Percentiles rank a stretch among this genome's conserved stretches.
Evolutionary conservation across 2,888 invertebrate species (phyloP).

Genomic region (Corythucha ciliata): DNA sequence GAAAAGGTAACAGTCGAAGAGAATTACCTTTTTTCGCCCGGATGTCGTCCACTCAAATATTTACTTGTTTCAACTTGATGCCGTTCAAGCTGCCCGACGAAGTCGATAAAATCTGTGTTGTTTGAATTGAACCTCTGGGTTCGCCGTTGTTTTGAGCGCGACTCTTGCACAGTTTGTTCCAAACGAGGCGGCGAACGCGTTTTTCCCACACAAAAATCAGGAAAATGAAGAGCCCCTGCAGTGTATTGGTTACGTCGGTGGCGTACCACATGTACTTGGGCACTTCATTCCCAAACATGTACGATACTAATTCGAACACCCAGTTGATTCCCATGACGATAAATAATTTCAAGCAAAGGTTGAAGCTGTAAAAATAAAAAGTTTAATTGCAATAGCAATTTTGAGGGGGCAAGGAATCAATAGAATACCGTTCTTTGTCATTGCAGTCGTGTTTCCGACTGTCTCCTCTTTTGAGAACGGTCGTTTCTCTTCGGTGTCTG

Average conservation of each 20-base stretch:
- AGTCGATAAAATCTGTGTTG: too few species aligned
- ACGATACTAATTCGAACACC: constrained; percentile 68
- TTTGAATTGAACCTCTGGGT: too few species aligned
- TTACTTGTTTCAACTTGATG: too few species aligned
- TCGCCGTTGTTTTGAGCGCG: too few species aligned
- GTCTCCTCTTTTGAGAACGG: constrained; percentile 55
- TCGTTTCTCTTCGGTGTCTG: constrained; percentile 56
- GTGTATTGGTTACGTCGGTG: constrained; percentile 56
- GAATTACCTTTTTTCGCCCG: too few species aligned
- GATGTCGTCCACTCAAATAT: too few species aligned
- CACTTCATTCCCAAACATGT: constrained; percentile 44
- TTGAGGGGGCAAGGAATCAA: too few species aligned
- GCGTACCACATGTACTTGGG: constrained; percentile 47
- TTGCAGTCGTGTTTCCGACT: constrained; percentile 47
- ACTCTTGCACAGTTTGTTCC: constrained; percentile 24
- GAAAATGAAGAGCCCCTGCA: constrained; percentile 61
- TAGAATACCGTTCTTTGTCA: constrained; percentile 43
- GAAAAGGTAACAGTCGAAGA: too few species aligned
- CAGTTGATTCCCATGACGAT: constrained; percentile 80
- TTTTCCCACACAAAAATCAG: constrained; percentile 63
- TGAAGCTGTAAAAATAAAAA: constrained; percentile 50
- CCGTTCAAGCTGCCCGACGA: too few species aligned
- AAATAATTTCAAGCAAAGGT: constrained; percentile 67
- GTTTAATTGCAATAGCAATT: too few species aligned
- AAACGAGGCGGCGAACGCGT: constrained; percentile 49